phyloP scores from a whole-genome alignment of 2,797 vertebrate genomes.

The Tympanoctomys barrerae region DNA sequence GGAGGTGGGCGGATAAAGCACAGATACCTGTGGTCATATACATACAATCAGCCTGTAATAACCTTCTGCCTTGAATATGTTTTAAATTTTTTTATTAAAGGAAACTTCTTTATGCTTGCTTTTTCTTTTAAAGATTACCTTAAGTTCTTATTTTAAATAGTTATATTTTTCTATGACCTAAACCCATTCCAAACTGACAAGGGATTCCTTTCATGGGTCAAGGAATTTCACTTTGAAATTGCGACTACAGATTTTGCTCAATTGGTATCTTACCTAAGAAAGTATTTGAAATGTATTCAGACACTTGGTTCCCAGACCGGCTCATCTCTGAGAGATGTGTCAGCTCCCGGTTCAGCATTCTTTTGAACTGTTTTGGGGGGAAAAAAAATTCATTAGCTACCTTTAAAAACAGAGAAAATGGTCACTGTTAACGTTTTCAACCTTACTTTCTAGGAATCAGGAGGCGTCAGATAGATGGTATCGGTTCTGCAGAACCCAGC shows the following conservation, averaged over 20 bases:
- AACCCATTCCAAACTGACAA: neutral
- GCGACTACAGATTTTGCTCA: neutral
- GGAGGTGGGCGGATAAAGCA: neutral
- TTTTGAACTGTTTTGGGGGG: slow-evolving; percentile 94
- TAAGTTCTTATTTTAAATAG: slow-evolving; percentile 58
- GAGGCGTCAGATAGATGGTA: slow-evolving; percentile 7
- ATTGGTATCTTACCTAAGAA: slow-evolving; percentile 94
- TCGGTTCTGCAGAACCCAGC: neutral
- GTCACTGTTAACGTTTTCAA: slow-evolving; percentile 35
- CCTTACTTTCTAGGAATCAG: slow-evolving; percentile 55
- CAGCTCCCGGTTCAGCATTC: slow-evolving; percentile 99
- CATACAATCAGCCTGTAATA: neutral
- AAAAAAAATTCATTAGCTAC: slow-evolving; percentile 73
- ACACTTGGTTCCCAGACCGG: slow-evolving; percentile 99
- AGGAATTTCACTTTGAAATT: neutral
- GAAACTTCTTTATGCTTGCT: neutral
- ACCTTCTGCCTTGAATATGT: neutral
- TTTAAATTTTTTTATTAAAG: neutral
- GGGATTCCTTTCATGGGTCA: neutral
- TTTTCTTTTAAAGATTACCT: neutral
- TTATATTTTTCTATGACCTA: slow-evolving; percentile 38
- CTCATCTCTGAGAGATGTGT: slow-evolving; percentile 99
- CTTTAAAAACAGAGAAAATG: neutral
- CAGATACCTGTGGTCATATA: neutral
- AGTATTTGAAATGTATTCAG: slow-evolving; percentile 99